phyloP scores from a whole-genome alignment of 2,113 vertebrate species.

The Takifugu flavidus region DNA sequence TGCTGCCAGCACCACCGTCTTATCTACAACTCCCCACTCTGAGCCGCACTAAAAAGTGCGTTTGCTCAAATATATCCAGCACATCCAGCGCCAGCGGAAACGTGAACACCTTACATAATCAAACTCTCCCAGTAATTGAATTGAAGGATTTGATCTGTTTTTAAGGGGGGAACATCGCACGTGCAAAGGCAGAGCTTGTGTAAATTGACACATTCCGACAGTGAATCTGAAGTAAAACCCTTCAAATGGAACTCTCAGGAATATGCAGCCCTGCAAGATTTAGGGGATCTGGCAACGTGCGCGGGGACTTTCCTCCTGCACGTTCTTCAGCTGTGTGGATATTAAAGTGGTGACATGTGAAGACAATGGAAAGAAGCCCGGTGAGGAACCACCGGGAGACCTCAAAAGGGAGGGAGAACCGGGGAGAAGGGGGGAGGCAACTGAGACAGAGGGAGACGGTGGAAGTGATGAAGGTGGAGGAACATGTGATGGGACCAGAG shows the following conservation, averaged over 20 bases:
- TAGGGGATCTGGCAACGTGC: conserved; percentile 31
- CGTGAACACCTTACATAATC: conserved; percentile 14
- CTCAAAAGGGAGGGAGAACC: conserved; percentile 40
- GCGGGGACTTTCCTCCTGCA: conserved; percentile 17
- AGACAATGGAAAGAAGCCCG: conserved; percentile 26
- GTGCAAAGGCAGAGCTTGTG: conserved; percentile 1
- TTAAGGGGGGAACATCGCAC: neutral
- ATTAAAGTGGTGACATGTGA: conserved; percentile 36
- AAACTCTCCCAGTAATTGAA: neutral
- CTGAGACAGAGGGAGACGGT: conserved; percentile 19
- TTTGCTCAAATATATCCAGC: conserved; percentile 3
- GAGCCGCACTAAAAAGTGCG: conserved; percentile 35
- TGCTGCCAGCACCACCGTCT: conserved; percentile 35
- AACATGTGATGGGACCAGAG: conserved; percentile 44
- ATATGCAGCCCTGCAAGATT: conserved; percentile 23
- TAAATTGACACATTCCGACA: conserved; percentile 18
- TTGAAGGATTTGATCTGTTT: conserved; percentile 10
- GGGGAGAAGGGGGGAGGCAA: conserved; percentile 31
- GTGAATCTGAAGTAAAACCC: conserved; percentile 36
- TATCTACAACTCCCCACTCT: conserved; percentile 48
- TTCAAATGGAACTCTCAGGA: conserved; percentile 25
- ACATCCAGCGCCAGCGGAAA: conserved; percentile 11
- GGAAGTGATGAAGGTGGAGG: conserved; percentile 9
- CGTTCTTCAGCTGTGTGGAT: conserved; percentile 30
- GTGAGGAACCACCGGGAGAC: conserved; percentile 28